Evolutionary conservation across 1,140 invertebrate genomes (phyloP), one percentile per base, ranked within the genome.

Genomic region (Ganaspis sp.): DNA sequence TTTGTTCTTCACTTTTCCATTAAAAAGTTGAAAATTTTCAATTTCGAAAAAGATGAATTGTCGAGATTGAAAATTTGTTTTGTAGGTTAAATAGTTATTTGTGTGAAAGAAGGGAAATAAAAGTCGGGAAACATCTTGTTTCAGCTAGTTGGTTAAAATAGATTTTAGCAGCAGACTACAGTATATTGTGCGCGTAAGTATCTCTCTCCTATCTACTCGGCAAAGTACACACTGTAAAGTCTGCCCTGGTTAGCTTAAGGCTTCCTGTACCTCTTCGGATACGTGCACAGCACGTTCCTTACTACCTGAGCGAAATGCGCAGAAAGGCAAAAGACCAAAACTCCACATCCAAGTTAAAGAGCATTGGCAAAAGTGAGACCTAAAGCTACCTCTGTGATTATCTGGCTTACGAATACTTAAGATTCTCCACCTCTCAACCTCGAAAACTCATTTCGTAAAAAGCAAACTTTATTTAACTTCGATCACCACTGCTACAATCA

Each of bases 181-280:
- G 69, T 83, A 79, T 72, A 71, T 78, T 81, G 73, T 73, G 73
- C 49, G 45, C 73, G 58, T 75, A 77, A 81, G 75, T 76, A 80
- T 84, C 75, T 73, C 49, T n/a, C 69, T 69, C 70, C 72, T 83
- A 86, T 81, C 78, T 78, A 82, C 80, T 85, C 77, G 80, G 75
- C 75, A 86, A 85, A 87, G 83, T 87, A 84, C 77, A 86, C 76
- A 84, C 78, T 76, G 81, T 77, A 80, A 86, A 87, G 83, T 83
- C 81, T 85, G 83, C 78, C 78, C 79, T 82, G 83, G 83, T 81
- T 83, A 82, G 84, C 80, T 88, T 88, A 84, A 83, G 86, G 83
- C 82, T 87, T 87, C 84, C 84, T 81, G 82, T 74, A 76, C 73
- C 78, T 85, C 78, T 71, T 75, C 74, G 70, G 78, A 79, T 85